A percentile compares a stretch with the other conserved stretches of the same genome.
phyloP scores from a whole-genome alignment of 1,140 invertebrate genomes.

The Procambarus virginalis region DNA sequence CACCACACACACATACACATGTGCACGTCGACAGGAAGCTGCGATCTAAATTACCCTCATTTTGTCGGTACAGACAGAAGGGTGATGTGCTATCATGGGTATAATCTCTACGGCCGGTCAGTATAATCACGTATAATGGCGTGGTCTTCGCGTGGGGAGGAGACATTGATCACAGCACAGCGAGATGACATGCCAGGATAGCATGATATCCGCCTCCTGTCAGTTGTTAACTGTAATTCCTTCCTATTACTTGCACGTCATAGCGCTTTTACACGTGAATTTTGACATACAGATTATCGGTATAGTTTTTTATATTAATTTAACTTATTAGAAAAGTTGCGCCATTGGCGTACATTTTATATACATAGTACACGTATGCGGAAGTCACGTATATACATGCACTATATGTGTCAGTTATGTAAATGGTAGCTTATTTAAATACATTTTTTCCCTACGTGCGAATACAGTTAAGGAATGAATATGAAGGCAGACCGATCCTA shows the following conservation, averaged over 20 bases:
- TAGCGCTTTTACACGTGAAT: background rate
- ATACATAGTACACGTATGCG: too few species aligned
- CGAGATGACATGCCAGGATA: background rate
- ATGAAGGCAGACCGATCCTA: too few species aligned
- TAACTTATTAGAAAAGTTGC: too few species aligned
- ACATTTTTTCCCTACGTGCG: too few species aligned
- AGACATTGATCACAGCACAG: background rate
- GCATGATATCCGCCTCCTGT: background rate
- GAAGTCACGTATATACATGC: too few species aligned
- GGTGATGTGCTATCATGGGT: background rate
- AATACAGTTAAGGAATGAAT: too few species aligned
- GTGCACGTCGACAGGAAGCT: background rate
- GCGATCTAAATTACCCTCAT: constrained; percentile 5
- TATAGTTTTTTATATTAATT: too few species aligned
- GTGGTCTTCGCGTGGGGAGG: background rate
- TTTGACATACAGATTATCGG: background rate
- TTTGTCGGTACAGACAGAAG: background rate
- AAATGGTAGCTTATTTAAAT: too few species aligned
- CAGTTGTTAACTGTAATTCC: background rate
- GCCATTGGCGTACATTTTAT: too few species aligned
- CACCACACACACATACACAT: background rate
- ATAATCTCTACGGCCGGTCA: background rate
- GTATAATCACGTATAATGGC: constrained; percentile 5
- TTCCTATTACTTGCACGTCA: background rate
- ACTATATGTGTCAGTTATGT: too few species aligned